Evolutionary conservation across 2,797 vertebrate genomes (phyloP), one percentile per base, ranked within the genome.

Genomic region (Poeciliopsis infans): DNA sequence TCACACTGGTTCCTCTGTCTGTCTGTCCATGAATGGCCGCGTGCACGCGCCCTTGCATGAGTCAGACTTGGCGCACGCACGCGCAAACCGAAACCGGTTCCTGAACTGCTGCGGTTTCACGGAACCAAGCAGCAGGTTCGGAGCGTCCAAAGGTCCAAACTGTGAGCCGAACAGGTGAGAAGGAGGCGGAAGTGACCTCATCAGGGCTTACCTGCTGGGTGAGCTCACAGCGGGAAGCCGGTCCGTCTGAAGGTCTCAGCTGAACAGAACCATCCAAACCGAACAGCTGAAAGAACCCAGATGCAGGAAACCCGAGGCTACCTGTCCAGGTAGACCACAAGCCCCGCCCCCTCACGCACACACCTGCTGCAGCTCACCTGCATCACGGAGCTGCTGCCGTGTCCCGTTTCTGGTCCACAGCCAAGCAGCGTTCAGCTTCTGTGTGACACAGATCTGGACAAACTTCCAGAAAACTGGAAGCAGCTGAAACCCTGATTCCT

Each of bases 271-370:
- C 53, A 28, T 74, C 36, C 31, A 11, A 25, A 16, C 49, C 16
- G 33, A 4, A 20, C 36, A 74, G 73, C 51, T 43, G 20, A 6
- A 41, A 39, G 33, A 53, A 73, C 16, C 33, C 33, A n/a, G 49
- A 64, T 1, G 71, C 76, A 7, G 68, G 78, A 59, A 81, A 80
- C 72, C 13, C 11, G 61, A 86, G 7, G 10, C 73, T 69, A 87
- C 86, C 76, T 88, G 84, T 82, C 47, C 89, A 88, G 86, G 87
- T 91, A 83, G 18, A 1, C n/a, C 2, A 66, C 47, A 87, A 10
- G 80, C 88, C 85, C 76, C 90, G 87, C 91, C 91, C 85, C 49
- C 70, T 3, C 33, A 5, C 45, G 15, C 61, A 59, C 72, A 57
- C 82, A 86, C 80, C 83, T 84, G 85, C 43, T 31, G 28, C 57